These are phyloP conservation scores for Macrotrachela quadricornifera DNA, from an alignment of 1,140 invertebrate species.

Conservation along the genomic window DNA sequence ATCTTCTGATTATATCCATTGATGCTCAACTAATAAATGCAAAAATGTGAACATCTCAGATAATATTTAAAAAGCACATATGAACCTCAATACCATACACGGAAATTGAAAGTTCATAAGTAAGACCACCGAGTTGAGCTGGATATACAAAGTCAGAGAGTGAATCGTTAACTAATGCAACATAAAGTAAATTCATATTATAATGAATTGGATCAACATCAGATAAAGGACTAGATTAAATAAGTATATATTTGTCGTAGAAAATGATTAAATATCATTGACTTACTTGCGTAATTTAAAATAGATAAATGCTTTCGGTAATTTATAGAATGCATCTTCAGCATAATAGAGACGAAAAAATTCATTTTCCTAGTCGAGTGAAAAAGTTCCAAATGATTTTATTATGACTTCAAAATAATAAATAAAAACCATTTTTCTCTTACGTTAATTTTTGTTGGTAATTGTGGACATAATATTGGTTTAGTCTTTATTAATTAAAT, in stretches of 20 bases:
- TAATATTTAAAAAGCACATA: constrained; percentile 71
- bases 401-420: too few relatives aligned
- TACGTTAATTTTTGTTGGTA: too few relatives aligned
- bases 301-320: constrained; percentile 1
- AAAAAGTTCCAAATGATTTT: too few relatives aligned
- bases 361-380: too few relatives aligned
- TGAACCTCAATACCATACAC: constrained; percentile 56
- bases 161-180: constrained; percentile 53
- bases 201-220: constrained; percentile 61
- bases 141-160: constrained; percentile 76
- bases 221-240: constrained; percentile 56
- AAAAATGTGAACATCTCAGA: constrained; percentile 57
- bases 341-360: constrained; percentile 5
- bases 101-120: constrained; percentile 51
- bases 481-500: too few relatives aligned
- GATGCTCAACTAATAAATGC: too few relatives aligned
- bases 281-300: constrained; percentile 3
- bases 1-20: too few relatives aligned
- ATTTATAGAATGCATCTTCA: constrained; percentile 4
- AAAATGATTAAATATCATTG: too few relatives aligned
- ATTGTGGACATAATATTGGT: too few relatives aligned
- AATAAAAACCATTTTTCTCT: too few relatives aligned
- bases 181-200: constrained; percentile 61
- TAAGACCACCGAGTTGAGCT: constrained; percentile 64
- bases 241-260: too few relatives aligned